A percentile compares a stretch with the other conserved stretches of the same genome.
These are phyloP conservation scores for Tigriopus californicus DNA, from an alignment of 2,888 invertebrate species.

Conservation along the genomic window DNA sequence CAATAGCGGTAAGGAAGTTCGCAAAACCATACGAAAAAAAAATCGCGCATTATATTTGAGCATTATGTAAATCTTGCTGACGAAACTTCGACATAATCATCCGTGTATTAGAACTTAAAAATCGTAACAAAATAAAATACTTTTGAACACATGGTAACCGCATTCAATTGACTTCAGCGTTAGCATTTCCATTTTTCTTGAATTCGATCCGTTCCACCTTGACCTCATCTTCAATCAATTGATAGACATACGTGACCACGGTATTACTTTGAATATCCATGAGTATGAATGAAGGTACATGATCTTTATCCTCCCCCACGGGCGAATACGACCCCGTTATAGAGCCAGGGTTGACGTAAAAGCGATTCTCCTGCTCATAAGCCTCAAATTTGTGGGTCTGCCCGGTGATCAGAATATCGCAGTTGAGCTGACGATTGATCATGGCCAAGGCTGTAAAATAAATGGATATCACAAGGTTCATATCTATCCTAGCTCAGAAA, in stretches of 20 bases:
- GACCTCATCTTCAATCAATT: slow-evolving; percentile 91
- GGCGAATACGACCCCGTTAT: slow-evolving; percentile 96
- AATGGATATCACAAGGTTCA: no score
- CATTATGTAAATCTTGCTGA: no score
- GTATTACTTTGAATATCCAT: slow-evolving; percentile 98
- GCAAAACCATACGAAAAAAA: no score
- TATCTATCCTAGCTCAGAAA: not conserved
- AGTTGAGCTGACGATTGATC: slow-evolving; percentile 88
- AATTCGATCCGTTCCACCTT: slow-evolving; percentile 97
- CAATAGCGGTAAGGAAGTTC: no score
- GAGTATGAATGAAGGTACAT: slow-evolving; percentile 88
- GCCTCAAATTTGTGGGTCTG: slow-evolving; percentile 97
- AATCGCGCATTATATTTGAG: no score
- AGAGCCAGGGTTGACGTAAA: slow-evolving; percentile 97
- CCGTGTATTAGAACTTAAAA: no score
- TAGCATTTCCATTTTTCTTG: slow-evolving; percentile 40
- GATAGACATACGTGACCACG: slow-evolving; percentile 95
- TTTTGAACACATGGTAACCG: no score
- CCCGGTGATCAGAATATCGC: slow-evolving; percentile 94
- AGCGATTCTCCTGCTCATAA: slow-evolving; percentile 93
- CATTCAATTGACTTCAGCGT: no score
- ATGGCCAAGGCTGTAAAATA: slow-evolving; percentile 37
- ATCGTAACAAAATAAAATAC: no score
- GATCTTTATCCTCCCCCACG: slow-evolving; percentile 57
- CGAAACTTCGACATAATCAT: no score